Percentiles rank a stretch among this genome's conserved stretches.
Evolutionary conservation across 2,888 invertebrate species (phyloP).

Genomic region (Neoascia interrupta): DNA sequence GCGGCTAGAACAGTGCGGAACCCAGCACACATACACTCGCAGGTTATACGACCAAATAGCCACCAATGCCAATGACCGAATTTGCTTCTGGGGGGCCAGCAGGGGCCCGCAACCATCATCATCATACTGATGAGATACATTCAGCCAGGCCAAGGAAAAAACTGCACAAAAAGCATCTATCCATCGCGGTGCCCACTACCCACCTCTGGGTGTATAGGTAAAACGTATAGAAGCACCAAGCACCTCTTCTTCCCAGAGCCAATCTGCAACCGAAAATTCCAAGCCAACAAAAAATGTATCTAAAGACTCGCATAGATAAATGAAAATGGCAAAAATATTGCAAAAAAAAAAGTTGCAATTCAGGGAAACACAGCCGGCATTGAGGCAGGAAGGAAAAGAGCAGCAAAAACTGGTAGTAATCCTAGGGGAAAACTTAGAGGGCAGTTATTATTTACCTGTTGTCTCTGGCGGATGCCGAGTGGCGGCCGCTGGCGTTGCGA

Average conservation of each 20-base stretch:
- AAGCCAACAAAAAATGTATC: slow-evolving; percentile 45
- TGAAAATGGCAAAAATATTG: slow-evolving; percentile 47
- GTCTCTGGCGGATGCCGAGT: slow-evolving; percentile 29
- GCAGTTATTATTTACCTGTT: slow-evolving; percentile 63
- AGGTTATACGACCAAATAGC: background rate
- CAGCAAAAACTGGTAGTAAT: slow-evolving; percentile 56
- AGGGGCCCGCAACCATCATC: background rate
- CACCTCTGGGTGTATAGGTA: too few relatives aligned
- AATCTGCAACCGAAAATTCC: slow-evolving; percentile 55
- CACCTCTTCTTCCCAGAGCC: slow-evolving; percentile 28
- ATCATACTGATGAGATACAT: slow-evolving; percentile 43
- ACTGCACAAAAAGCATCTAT: slow-evolving; percentile 26
- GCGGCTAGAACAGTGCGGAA: background rate
- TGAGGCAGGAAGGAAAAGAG: slow-evolving; percentile 23
- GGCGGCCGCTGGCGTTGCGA: slow-evolving; percentile 12
- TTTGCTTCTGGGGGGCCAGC: slow-evolving; percentile 20
- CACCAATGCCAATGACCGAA: slow-evolving; percentile 57
- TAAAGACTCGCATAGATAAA: slow-evolving; percentile 24
- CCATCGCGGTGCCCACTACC: too few relatives aligned
- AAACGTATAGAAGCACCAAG: too few relatives aligned
- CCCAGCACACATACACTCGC: background rate
- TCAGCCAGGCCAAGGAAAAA: slow-evolving; percentile 25
- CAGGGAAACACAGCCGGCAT: slow-evolving; percentile 38
- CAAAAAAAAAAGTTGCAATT: slow-evolving; percentile 55
- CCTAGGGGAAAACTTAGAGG: slow-evolving; percentile 59